Evolutionary conservation across 2,113 vertebrate species (phyloP).

Genomic region (Clarias macrocephalus): DNA sequence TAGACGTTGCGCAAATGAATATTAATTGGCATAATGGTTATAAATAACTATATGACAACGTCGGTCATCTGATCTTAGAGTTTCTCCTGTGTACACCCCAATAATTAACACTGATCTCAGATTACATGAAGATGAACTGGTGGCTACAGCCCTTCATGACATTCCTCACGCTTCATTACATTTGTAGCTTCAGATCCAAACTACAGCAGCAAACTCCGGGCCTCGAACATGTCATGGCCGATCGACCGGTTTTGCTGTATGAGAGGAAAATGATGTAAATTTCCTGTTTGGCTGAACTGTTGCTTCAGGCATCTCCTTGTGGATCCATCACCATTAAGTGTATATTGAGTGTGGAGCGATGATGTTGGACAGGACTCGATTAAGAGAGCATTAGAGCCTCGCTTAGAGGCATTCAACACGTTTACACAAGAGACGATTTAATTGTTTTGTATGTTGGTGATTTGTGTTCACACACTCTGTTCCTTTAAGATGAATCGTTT

Average conservation of each 20-base stretch:
- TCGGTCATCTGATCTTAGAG: no score
- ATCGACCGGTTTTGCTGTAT: conserved; percentile 10
- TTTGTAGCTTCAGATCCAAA: background rate
- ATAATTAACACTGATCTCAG: background rate
- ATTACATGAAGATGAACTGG: background rate
- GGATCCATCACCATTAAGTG: conserved; percentile 52
- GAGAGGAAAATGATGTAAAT: background rate
- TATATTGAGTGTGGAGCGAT: conserved; percentile 30
- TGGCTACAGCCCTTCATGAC: background rate
- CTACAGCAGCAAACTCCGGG: background rate
- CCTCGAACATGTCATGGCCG: background rate
- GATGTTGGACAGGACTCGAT: conserved; percentile 44
- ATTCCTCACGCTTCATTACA: background rate
- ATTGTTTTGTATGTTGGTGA: conserved; percentile 16
- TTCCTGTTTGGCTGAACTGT: conserved; percentile 11
- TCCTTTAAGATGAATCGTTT: background rate
- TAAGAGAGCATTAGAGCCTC: conserved; percentile 49
- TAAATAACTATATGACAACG: no score
- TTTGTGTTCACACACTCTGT: conserved; percentile 12
- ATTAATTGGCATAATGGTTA: no score
- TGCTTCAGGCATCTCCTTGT: conserved; percentile 28
- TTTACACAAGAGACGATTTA: conserved; percentile 23
- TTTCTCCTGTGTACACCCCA: background rate
- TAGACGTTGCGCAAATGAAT: no score
- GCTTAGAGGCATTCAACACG: conserved; percentile 33